Conservation (phyloP, 2,888 invertebrate species). For the Acleris cristana region DNA sequence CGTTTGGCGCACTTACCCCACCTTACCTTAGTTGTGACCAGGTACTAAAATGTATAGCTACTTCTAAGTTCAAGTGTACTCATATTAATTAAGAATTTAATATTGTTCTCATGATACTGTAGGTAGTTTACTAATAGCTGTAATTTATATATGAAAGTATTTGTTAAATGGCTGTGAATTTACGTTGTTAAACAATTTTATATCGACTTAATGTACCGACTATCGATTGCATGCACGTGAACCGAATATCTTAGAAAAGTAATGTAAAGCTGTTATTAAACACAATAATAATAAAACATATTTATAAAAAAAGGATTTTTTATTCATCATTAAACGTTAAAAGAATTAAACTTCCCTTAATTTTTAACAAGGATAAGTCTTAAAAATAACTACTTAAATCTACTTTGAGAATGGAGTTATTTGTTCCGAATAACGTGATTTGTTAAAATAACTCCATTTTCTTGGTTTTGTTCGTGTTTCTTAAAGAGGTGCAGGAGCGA, state of each 20-base stretch:
- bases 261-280: not conserved
- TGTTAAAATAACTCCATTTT: no score
- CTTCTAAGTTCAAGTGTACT: no score
- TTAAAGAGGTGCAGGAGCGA: no score
- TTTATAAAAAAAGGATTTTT: slow-evolving; percentile 6
- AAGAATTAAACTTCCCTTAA: slow-evolving; percentile 35
- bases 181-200: slow-evolving; percentile 46
- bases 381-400: slow-evolving; percentile 19
- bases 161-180: slow-evolving; percentile 55
- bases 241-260: not conserved
- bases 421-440: no score
- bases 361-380: slow-evolving; percentile 38
- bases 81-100: no score
- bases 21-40: no score
- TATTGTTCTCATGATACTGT: no score
- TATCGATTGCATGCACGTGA: slow-evolving; percentile 19
- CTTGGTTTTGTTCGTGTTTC: no score
- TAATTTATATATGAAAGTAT: slow-evolving; percentile 19
- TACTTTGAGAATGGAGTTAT: not conserved
- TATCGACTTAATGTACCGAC: slow-evolving; percentile 23
- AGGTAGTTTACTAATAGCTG: not conserved
- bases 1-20: no score
- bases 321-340: slow-evolving; percentile 33
- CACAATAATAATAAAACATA: slow-evolving; percentile 32
- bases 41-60: no score